Conservation (phyloP, 64 coral and sea anemone genomes). For the Dendrophyllia cribrosa region DNA sequence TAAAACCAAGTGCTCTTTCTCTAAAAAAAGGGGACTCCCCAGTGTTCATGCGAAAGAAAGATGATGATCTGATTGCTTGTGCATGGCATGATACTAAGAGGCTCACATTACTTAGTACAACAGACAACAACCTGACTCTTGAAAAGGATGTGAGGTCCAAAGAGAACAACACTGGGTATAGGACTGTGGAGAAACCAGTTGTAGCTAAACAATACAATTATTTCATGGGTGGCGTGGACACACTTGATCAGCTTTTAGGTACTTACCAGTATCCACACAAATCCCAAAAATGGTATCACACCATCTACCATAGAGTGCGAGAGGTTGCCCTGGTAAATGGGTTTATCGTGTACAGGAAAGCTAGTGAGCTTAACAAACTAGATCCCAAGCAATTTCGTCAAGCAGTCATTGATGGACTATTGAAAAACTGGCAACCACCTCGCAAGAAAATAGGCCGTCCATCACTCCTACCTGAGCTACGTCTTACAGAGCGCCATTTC, state of each 20-base stretch:
- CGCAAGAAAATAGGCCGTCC: not conserved
- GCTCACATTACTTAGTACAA: slow-evolving; percentile 53
- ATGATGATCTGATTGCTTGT: slow-evolving; percentile 70
- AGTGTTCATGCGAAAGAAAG: slow-evolving; percentile 27
- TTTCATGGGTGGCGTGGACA: slow-evolving; percentile 73
- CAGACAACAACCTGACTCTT: slow-evolving; percentile 69
- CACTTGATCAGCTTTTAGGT: slow-evolving; percentile 55
- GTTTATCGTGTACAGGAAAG: slow-evolving; percentile 10
- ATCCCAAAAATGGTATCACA: slow-evolving; percentile 48
- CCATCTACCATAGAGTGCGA: slow-evolving; percentile 43
- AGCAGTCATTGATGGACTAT: slow-evolving; percentile 32
- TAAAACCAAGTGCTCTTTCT: slow-evolving; percentile 29
- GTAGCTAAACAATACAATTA: slow-evolving; percentile 63
- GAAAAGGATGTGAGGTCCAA: slow-evolving; percentile 24
- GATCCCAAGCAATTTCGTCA: slow-evolving; percentile 22
- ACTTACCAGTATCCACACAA: slow-evolving; percentile 40
- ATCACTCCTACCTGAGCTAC: slow-evolving; percentile 33
- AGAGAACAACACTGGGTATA: not conserved
- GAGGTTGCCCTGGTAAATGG: slow-evolving; percentile 43
- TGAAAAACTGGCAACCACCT: not conserved
- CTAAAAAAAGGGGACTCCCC: slow-evolving; percentile 63
- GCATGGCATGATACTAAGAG: slow-evolving; percentile 78
- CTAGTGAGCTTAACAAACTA: not conserved
- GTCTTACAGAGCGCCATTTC: slow-evolving; percentile 8
- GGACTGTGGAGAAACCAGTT: slow-evolving; percentile 49